phyloP scores from a whole-genome alignment of 2,888 invertebrate genomes.

The Ethmia dodecea region DNA sequence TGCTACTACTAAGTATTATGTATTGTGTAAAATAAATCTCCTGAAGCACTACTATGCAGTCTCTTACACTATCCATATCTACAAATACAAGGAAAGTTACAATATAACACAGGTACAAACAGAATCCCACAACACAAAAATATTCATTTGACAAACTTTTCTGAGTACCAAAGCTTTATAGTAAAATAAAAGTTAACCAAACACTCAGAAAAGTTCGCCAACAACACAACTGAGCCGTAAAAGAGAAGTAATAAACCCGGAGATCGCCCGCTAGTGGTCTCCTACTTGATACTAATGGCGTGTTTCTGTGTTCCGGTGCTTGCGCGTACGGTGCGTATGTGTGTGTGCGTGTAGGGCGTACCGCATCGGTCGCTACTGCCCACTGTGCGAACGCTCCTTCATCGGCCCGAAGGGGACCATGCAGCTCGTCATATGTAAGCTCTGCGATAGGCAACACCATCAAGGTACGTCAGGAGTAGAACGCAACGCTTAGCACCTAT shows the following conservation, averaged over 20 bases:
- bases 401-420: conserved; percentile 82
- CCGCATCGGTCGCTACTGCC: conserved; percentile 85
- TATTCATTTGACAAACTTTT: too few species aligned
- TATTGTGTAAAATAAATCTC: too few species aligned
- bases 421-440: conserved; percentile 79
- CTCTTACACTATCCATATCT: too few species aligned
- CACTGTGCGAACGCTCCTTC: conserved; percentile 84
- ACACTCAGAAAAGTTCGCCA: not conserved
- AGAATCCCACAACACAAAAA: too few species aligned
- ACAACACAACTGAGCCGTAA: not conserved
- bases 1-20: too few species aligned
- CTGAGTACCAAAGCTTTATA: too few species aligned
- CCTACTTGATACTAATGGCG: conserved; percentile 67
- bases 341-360: conserved; percentile 79
- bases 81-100: too few species aligned
- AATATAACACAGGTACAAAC: too few species aligned
- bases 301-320: conserved; percentile 76
- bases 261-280: conserved; percentile 26
- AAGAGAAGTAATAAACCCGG: conserved; percentile 43
- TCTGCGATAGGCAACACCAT: conserved; percentile 77
- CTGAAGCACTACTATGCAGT: too few species aligned
- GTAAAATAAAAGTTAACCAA: too few species aligned
- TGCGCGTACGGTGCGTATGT: conserved; percentile 67
- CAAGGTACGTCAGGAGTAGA: conserved; percentile 62
- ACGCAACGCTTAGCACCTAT: not conserved